phyloP scores from a whole-genome alignment of 2,797 vertebrate species.

The Pogoniulus pusillus region DNA sequence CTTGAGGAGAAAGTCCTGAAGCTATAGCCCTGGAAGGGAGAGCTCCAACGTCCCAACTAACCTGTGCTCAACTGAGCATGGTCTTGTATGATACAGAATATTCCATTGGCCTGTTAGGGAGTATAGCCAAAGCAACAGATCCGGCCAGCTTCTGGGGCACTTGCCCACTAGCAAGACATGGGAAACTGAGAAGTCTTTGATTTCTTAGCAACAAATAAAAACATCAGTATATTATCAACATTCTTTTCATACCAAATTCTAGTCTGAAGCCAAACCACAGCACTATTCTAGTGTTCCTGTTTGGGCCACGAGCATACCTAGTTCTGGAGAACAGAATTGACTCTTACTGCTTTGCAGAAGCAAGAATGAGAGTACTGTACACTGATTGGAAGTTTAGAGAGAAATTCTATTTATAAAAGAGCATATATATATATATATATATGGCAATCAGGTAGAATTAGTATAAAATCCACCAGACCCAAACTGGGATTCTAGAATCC shows the following conservation, averaged over 20 bases:
- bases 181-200: not conserved
- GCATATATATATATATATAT: too few relatives aligned
- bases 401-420: too few relatives aligned
- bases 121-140: not conserved
- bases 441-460: too few relatives aligned
- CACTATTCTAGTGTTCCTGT: not conserved
- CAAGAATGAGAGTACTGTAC: too few relatives aligned
- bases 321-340: too few relatives aligned
- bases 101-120: too few relatives aligned
- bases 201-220: not conserved
- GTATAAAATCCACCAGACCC: too few relatives aligned
- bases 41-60: not conserved
- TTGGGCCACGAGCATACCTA: too few relatives aligned
- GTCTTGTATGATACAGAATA: not conserved
- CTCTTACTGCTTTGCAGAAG: too few relatives aligned
- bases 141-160: not conserved
- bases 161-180: not conserved
- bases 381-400: too few relatives aligned
- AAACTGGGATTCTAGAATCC: too few relatives aligned
- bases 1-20: not conserved
- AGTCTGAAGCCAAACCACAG: not conserved
- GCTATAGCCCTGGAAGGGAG: not conserved
- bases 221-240: not conserved
- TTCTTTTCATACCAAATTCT: not conserved
- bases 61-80: not conserved